Conservation (phyloP, 92 coral and sea anemone species). For the Metridium senile region DNA sequence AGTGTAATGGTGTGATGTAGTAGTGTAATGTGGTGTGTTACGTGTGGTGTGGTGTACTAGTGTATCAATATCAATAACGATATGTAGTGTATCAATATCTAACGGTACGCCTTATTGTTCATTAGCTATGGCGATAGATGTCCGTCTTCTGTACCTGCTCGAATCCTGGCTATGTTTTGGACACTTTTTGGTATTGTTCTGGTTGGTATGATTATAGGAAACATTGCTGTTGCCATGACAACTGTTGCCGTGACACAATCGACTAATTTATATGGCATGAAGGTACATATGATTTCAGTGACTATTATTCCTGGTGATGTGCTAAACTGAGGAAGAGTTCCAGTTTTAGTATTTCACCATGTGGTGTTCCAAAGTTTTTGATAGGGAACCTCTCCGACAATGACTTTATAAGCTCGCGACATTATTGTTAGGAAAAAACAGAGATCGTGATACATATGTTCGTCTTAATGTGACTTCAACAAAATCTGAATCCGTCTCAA, state of each 20-base stretch:
- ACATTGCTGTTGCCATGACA: slow-evolving; percentile 59
- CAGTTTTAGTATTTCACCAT: too few species aligned
- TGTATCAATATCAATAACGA: too few species aligned
- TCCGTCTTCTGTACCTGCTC: slow-evolving; percentile 53
- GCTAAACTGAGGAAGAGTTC: too few species aligned
- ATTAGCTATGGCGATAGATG: slow-evolving; percentile 77
- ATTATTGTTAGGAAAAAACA: too few species aligned
- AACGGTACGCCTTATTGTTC: not conserved
- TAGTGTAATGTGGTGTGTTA: not conserved
- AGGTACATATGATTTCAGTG: slow-evolving; percentile 29
- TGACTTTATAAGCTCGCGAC: too few species aligned
- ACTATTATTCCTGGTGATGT: too few species aligned
- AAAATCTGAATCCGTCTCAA: too few species aligned
- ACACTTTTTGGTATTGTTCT: slow-evolving; percentile 69
- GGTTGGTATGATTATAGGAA: slow-evolving; percentile 64
- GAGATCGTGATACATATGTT: too few species aligned
- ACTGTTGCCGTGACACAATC: slow-evolving; percentile 50
- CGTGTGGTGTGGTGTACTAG: not conserved
- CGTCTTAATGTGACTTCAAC: too few species aligned
- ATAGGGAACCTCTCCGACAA: too few species aligned
- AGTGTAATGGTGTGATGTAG: not conserved
- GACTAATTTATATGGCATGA: slow-evolving; percentile 62
- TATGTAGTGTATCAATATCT: too few species aligned
- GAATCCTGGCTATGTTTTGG: slow-evolving; percentile 64
- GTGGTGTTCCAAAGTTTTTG: too few species aligned